Evolutionary conservation across 2,888 invertebrate genomes (phyloP), one percentile per base, ranked within the genome.

Genomic region (Tribolium freemani): DNA sequence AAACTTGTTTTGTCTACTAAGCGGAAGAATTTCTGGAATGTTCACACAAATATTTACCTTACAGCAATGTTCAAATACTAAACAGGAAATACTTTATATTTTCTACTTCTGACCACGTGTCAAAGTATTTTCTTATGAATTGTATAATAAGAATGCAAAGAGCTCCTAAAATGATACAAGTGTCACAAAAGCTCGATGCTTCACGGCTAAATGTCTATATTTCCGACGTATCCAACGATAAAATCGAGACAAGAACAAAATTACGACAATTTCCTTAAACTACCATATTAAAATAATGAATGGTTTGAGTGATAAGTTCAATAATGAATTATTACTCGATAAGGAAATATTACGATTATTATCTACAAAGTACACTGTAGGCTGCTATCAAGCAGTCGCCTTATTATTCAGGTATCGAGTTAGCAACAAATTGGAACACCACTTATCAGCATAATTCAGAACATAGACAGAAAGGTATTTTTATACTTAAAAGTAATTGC

Each of bases 11-110:
- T 69, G 72, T 78, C 71, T 71, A 77, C 57, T 79, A 79, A 80
- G 76, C 75, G 13, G 70, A 77, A 76, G 81, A 79, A 82, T 82
- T 74, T 78, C 67, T 73, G 75, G 81, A 81, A 82, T 82, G 80
- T 76, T 79, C 78, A 78, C 78, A 79, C 81, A 82, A 82, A 82
- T 82, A 82, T 82, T 82, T 82, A 80, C 80, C 81, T 79, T 79
- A 76, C 69, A 78, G 80, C 80, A 79, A 81, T 78, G 80, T 77
- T 81, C 79, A 80, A 81, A 81, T 80, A 80, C 77, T 71, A 76
- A 79, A 78, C 80, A 79, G 80, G 80, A 80, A 80, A 79, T 77
- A 75, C 74, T 72, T 72, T 77, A 75, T 77, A 77, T 76, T 76
- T 79, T 75, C 75, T 76, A 73, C 72, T 75, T 74, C 70, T 67